These are phyloP conservation scores for Lysandra bellargus DNA, from an alignment of 2,888 invertebrate species.

Conservation along the genomic window DNA sequence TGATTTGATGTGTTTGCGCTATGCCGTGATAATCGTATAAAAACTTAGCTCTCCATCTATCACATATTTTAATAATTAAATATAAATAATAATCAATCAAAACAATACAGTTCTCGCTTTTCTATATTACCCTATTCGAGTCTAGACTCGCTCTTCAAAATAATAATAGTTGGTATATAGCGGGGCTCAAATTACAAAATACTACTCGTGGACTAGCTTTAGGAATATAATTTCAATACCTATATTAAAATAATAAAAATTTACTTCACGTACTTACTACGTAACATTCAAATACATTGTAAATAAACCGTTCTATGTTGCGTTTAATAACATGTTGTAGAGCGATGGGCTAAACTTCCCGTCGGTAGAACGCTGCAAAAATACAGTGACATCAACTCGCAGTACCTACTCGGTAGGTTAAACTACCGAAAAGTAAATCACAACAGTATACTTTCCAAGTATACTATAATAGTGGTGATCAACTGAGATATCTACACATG, in stretches of 20 bases:
- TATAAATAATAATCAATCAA: background rate
- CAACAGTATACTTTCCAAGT: too few species aligned
- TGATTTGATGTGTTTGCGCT: background rate
- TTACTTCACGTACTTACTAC: background rate
- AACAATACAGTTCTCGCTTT: background rate
- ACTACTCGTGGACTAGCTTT: conserved; percentile 23
- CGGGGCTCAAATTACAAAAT: background rate
- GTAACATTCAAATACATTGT: background rate
- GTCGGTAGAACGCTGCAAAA: background rate
- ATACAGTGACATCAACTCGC: background rate
- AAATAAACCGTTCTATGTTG: background rate
- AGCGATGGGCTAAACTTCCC: background rate
- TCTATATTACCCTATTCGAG: background rate
- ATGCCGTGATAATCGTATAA: background rate
- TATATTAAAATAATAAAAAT: background rate
- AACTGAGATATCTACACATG: background rate
- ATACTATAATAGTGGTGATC: too few species aligned
- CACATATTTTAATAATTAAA: background rate
- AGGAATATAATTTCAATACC: conserved; percentile 11
- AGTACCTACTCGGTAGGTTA: background rate
- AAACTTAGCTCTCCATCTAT: conserved; percentile 2
- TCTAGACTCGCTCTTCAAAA: background rate
- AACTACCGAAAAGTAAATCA: background rate
- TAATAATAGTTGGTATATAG: background rate
- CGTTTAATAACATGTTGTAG: background rate